phyloP scores from a whole-genome alignment of 2,797 vertebrate species.

The Myotis pilosus region DNA sequence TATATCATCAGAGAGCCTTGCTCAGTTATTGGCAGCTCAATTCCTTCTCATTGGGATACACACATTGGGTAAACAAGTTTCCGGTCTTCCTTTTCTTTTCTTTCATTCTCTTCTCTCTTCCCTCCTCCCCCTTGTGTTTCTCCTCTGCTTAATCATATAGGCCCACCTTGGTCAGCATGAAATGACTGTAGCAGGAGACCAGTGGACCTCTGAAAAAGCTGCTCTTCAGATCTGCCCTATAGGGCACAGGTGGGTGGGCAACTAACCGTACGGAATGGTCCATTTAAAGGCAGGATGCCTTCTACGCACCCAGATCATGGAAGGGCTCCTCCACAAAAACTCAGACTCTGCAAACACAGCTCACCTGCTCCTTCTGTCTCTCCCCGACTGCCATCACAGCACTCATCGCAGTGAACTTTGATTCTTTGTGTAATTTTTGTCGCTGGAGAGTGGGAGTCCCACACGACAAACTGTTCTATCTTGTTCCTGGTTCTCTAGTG shows the following conservation, averaged over 20 bases:
- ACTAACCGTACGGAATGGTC: not conserved
- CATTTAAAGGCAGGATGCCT: not conserved
- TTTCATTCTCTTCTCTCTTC: not conserved
- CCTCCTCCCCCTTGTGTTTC: not conserved
- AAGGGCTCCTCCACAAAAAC: not conserved
- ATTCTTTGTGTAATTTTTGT: not conserved
- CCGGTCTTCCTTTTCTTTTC: slow-evolving; percentile 57
- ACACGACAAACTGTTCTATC: rapidly evolving
- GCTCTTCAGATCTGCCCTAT: not conserved
- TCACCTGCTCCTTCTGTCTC: not conserved
- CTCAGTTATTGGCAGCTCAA: slow-evolving; percentile 82
- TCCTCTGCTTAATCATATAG: slow-evolving; percentile 24
- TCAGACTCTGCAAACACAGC: not conserved
- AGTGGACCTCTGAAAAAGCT: too few species aligned
- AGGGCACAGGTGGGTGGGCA: not conserved
- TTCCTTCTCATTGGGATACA: slow-evolving; percentile 72
- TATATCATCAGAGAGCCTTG: slow-evolving; percentile 80
- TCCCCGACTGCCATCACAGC: not conserved
- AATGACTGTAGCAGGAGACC: not conserved
- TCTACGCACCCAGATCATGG: not conserved
- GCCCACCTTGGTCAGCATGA: slow-evolving; percentile 59
- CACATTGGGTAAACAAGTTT: slow-evolving; percentile 76
- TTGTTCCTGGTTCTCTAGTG: not conserved
- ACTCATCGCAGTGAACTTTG: not conserved
- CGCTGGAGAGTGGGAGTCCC: not conserved